A percentile compares a stretch with the other conserved stretches of the same genome.
phyloP scores from a whole-genome alignment of 2,888 invertebrate genomes.

The Himalopsyche japonica region DNA sequence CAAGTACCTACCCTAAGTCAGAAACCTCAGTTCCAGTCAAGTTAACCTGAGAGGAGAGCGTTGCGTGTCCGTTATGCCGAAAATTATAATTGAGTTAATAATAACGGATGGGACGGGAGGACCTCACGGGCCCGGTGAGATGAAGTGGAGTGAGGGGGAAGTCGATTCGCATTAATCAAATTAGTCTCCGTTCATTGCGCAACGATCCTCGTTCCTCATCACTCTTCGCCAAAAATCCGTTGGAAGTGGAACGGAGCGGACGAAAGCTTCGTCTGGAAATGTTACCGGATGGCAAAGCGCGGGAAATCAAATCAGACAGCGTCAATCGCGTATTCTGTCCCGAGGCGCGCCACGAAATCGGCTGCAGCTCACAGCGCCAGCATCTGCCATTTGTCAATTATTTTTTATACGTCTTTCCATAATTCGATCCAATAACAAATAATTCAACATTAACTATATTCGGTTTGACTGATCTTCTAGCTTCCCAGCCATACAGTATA shows the following conservation, averaged over 20 bases:
- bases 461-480: too few relatives aligned
- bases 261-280: background rate
- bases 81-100: conserved; percentile 1
- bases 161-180: conserved; percentile 37
- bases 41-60: background rate
- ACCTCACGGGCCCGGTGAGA: background rate
- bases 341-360: too few relatives aligned
- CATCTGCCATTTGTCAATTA: too few relatives aligned
- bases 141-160: background rate
- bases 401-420: too few relatives aligned
- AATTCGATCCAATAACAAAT: too few relatives aligned
- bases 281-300: background rate
- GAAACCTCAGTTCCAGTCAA: background rate
- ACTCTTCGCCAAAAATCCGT: background rate
- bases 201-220: conserved; percentile 10
- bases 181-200: conserved; percentile 30
- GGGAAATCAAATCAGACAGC: background rate
- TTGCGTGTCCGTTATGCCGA: background rate
- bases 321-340: background rate
- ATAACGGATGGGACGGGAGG: background rate
- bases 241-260: background rate
- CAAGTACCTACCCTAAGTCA: background rate
- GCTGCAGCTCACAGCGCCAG: too few relatives aligned
- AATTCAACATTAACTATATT: too few relatives aligned
- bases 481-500: too few relatives aligned